Evolutionary conservation across 2,797 vertebrate species (phyloP).

Genomic region (Buceros bicornis): DNA sequence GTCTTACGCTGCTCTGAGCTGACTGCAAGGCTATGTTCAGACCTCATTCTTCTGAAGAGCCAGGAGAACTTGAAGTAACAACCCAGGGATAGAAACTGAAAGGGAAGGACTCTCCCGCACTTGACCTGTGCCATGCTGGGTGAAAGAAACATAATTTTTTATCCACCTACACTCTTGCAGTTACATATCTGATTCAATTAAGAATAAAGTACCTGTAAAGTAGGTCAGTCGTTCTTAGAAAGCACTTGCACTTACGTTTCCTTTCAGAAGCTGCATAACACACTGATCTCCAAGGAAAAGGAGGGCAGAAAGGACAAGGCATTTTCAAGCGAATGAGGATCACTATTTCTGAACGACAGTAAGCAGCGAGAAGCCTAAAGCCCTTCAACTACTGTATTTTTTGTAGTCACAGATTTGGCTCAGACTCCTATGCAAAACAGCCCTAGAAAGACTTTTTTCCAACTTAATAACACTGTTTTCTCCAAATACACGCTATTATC

Average conservation of each 20-base stretch:
- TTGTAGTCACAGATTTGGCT: not conserved
- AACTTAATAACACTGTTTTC: not conserved
- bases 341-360: not conserved
- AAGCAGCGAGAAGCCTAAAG: not conserved
- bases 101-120: not conserved
- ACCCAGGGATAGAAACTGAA: not conserved
- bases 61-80: not conserved
- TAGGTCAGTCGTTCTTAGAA: conserved; percentile 51
- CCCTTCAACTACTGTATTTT: not conserved
- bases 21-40: accelerated
- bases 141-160: conserved; percentile 5
- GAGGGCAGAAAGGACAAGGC: not conserved
- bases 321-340: not conserved
- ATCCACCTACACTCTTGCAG: not conserved
- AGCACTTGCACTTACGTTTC: not conserved
- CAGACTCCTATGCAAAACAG: not conserved
- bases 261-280: not conserved
- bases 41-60: not conserved
- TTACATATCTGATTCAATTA: not conserved
- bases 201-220: conserved; percentile 26
- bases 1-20: not conserved
- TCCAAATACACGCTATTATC: not conserved
- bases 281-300: conserved; percentile 7
- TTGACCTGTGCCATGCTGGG: not conserved
- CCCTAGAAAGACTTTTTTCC: not conserved